Conservation (phyloP, 2,113 vertebrate genomes). For the Cnemophilus loriae region DNA sequence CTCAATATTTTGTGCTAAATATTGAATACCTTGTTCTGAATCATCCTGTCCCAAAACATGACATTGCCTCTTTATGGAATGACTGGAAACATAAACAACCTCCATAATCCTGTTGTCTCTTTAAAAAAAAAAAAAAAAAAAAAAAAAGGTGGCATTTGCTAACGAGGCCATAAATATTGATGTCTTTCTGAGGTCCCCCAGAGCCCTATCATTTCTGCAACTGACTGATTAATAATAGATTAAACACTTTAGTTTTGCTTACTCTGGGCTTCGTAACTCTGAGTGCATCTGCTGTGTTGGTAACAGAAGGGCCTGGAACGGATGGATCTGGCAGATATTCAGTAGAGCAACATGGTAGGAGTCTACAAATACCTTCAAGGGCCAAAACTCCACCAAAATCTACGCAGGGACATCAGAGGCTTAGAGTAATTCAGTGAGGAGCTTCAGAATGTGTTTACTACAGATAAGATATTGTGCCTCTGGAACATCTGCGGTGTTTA, state of each 20-base stretch:
- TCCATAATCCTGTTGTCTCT: constrained; percentile 29
- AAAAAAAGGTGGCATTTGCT: constrained; percentile 54
- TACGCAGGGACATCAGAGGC: background rate
- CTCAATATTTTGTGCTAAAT: constrained; percentile 23
- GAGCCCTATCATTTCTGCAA: constrained; percentile 76
- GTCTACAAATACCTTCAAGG: constrained; percentile 24
- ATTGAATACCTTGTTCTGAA: constrained; percentile 29
- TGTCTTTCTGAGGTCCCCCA: constrained; percentile 62
- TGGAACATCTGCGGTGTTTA: constrained; percentile 14
- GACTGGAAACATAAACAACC: constrained; percentile 56
- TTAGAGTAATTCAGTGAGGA: background rate
- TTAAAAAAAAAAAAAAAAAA: background rate
- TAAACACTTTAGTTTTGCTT: constrained; percentile 78
- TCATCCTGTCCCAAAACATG: constrained; percentile 46
- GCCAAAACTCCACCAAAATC: constrained; percentile 10
- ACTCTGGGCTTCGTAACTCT: constrained; percentile 69
- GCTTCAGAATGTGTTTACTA: constrained; percentile 22
- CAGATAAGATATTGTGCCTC: constrained; percentile 10
- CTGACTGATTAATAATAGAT: constrained; percentile 83
- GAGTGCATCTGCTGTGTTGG: constrained; percentile 60
- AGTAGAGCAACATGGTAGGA: constrained; percentile 20
- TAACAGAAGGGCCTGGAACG: constrained; percentile 34
- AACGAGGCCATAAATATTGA: constrained; percentile 80
- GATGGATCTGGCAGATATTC: constrained; percentile 7
- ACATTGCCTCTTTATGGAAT: constrained; percentile 41